Evolutionary conservation across 1,140 invertebrate genomes (phyloP).

Genomic region (Macrosteles quadrilineatus): DNA sequence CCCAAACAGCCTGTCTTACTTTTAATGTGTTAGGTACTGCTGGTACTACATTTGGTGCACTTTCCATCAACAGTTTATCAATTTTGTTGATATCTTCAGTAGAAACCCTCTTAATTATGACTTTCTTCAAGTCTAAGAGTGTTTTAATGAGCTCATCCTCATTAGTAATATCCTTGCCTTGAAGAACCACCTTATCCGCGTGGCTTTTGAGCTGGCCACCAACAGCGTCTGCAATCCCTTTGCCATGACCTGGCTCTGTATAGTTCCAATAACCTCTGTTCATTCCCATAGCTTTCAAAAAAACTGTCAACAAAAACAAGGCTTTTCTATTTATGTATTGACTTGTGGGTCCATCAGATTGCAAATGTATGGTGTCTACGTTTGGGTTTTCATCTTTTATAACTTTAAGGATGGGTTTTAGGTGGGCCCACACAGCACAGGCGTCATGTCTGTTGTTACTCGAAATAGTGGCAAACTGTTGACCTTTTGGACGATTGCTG

Average conservation of each 20-base stretch:
- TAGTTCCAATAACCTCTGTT: slow-evolving; percentile 46
- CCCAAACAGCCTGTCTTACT: too few species aligned
- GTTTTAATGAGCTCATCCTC: neutral
- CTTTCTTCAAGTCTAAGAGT: neutral
- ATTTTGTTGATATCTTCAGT: too few species aligned
- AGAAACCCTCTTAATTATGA: neutral
- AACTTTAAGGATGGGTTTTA: neutral
- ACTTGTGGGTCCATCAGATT: slow-evolving; percentile 11
- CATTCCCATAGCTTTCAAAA: neutral
- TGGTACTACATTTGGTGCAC: too few species aligned
- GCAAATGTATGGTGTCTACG: slow-evolving; percentile 27
- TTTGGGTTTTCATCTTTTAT: neutral
- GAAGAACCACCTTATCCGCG: slow-evolving; percentile 39
- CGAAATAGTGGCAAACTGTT: too few species aligned
- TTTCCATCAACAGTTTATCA: too few species aligned
- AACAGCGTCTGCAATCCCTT: slow-evolving; percentile 47
- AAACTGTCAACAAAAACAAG: slow-evolving; percentile 17
- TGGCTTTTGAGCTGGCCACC: slow-evolving; percentile 50
- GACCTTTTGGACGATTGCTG: too few species aligned
- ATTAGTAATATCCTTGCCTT: slow-evolving; percentile 35
- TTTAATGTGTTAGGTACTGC: too few species aligned
- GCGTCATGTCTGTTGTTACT: too few species aligned
- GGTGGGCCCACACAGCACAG: too few species aligned
- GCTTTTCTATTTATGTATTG: slow-evolving; percentile 35
- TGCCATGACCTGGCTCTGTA: slow-evolving; percentile 45